Percentiles rank a stretch among this genome's conserved stretches.
phyloP scores from a whole-genome alignment of 2,888 invertebrate genomes.

The Leptopilina drosophilae region DNA sequence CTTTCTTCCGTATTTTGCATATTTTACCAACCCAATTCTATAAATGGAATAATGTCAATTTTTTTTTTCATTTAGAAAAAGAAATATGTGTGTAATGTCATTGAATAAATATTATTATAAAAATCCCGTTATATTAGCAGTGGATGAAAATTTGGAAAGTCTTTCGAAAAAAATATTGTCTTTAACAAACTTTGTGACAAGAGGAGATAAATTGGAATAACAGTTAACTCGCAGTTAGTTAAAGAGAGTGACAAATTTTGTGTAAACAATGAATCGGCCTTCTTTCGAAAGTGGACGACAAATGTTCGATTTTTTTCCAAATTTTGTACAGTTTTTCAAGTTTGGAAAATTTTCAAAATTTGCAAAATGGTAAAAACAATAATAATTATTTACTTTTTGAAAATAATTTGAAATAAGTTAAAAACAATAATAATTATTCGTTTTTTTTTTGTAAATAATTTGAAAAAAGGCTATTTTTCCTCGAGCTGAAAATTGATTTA shows the following conservation, averaged over 20 bases:
- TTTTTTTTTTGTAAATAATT: too few relatives aligned
- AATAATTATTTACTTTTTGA: too few relatives aligned
- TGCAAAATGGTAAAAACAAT: too few relatives aligned
- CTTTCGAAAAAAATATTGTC: background rate
- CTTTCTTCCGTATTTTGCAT: slow-evolving; percentile 37
- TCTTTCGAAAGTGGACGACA: too few relatives aligned
- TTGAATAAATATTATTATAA: background rate
- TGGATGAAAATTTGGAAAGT: background rate
- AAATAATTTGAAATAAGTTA: too few relatives aligned
- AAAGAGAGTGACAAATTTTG: background rate
- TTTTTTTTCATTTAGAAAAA: background rate
- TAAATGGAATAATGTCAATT: background rate
- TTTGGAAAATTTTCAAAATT: too few relatives aligned
- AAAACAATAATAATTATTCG: too few relatives aligned
- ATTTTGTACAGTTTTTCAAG: background rate
- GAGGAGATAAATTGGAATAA: too few relatives aligned
- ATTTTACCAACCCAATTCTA: background rate
- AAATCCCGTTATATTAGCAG: background rate
- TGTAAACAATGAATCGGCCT: background rate
- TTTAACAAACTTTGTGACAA: too few relatives aligned
- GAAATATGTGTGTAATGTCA: background rate
- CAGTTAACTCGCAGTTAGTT: too few relatives aligned
- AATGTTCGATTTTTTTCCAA: background rate
- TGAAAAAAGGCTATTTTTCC: too few relatives aligned
- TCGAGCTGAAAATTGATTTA: too few relatives aligned